A percentile compares a stretch with the other conserved stretches of the same genome.
phyloP scores from a whole-genome alignment of 2,113 vertebrate genomes.

The Pelecanus crispus region DNA sequence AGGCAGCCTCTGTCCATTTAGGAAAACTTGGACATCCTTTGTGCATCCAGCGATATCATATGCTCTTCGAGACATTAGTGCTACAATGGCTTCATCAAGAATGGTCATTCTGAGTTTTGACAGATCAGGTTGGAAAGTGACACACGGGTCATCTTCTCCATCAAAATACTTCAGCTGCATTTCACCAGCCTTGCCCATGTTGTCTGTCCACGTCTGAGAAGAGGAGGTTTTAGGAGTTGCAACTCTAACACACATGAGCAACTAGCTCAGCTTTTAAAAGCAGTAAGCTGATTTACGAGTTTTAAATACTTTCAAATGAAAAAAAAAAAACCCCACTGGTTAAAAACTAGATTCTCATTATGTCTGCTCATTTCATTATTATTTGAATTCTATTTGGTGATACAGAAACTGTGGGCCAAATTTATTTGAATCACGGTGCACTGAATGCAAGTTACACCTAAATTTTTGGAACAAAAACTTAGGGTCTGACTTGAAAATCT shows the following conservation, averaged over 20 bases:
- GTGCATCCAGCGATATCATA: slow-evolving; percentile 91
- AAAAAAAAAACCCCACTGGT: not conserved
- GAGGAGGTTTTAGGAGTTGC: not conserved
- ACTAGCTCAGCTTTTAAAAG: not conserved
- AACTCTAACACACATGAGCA: not conserved
- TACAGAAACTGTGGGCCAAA: not conserved
- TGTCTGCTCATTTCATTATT: not conserved
- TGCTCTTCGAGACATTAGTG: slow-evolving; percentile 91
- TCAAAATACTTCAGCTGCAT: slow-evolving; percentile 80
- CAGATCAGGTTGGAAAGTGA: slow-evolving; percentile 93
- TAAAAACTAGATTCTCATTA: not conserved
- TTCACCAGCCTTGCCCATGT: slow-evolving; percentile 87
- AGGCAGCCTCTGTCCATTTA: slow-evolving; percentile 88
- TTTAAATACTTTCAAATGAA: not conserved
- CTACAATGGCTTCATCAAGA: slow-evolving; percentile 92
- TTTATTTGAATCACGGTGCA: not conserved
- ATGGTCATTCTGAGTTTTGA: slow-evolving; percentile 92
- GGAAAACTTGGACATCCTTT: slow-evolving; percentile 89
- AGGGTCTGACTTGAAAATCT: not conserved
- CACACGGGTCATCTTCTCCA: slow-evolving; percentile 91
- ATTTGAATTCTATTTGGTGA: not conserved
- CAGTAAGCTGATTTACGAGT: not conserved
- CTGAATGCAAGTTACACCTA: not conserved
- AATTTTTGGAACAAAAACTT: not conserved
- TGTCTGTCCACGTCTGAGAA: slow-evolving; percentile 89